A percentile compares a stretch with the other conserved stretches of the same genome.
These are phyloP conservation scores for Larimichthys crocea DNA, from an alignment of 2,113 vertebrate species.

Conservation along the genomic window DNA sequence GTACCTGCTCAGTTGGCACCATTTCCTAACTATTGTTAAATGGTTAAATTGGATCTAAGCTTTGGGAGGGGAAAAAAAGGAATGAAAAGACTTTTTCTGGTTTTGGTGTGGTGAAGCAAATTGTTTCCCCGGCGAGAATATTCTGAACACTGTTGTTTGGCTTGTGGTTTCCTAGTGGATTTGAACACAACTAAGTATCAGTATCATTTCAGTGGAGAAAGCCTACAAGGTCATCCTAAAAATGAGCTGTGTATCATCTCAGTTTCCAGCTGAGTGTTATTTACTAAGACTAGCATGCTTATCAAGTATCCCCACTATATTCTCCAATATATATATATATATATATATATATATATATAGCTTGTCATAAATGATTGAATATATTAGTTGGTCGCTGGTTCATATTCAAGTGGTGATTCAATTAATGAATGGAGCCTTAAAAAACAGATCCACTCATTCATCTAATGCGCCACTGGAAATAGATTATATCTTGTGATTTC, in stretches of 20 bases:
- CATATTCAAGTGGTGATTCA: slow-evolving; percentile 51
- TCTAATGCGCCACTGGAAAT: slow-evolving; percentile 54
- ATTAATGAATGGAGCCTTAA: slow-evolving; percentile 52
- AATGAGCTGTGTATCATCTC: slow-evolving; percentile 19
- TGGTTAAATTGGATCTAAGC: slow-evolving; percentile 55
- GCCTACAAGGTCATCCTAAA: slow-evolving; percentile 3
- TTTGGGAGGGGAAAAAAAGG: background rate
- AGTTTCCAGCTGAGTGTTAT: background rate
- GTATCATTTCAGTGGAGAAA: slow-evolving; percentile 3
- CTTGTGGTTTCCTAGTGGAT: background rate
- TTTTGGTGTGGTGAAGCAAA: background rate
- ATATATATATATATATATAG: slow-evolving; percentile 11
- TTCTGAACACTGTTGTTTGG: background rate
- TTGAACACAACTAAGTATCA: background rate
- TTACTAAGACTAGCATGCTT: background rate
- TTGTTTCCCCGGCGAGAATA: background rate
- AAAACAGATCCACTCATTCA: slow-evolving; percentile 45
- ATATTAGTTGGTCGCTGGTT: slow-evolving; percentile 32
- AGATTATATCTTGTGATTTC: slow-evolving; percentile 62
- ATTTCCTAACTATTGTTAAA: slow-evolving; percentile 68
- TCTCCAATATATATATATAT: slow-evolving; percentile 9
- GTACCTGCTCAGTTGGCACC: slow-evolving; percentile 49
- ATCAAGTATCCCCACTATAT: background rate
- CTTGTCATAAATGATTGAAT: slow-evolving; percentile 16
- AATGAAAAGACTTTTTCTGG: slow-evolving; percentile 8